phyloP scores from a whole-genome alignment of 2,888 invertebrate genomes.

The Octonoba sinensis region DNA sequence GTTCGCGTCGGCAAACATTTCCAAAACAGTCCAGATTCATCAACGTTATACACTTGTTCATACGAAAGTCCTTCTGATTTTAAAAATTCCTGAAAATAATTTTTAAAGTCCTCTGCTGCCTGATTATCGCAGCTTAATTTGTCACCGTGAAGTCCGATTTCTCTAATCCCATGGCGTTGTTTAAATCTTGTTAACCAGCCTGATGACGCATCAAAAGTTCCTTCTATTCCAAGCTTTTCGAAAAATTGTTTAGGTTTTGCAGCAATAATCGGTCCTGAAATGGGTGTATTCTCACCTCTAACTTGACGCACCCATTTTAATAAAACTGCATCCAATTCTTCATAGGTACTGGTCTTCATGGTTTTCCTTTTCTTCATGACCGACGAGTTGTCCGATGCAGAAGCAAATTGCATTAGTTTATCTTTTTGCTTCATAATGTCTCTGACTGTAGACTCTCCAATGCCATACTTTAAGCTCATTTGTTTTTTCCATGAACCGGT shows the following conservation, averaged over 20 bases:
- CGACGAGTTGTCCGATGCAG: too few species aligned
- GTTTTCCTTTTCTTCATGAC: too few species aligned
- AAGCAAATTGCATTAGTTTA: neutral
- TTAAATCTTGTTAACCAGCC: constrained; percentile 23
- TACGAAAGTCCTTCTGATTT: too few species aligned
- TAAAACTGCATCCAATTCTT: neutral
- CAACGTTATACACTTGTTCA: constrained; percentile 41
- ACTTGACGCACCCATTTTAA: constrained; percentile 7
- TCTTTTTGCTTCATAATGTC: constrained; percentile 1
- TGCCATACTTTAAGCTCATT: constrained; percentile 9
- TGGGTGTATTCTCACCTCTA: too few species aligned
- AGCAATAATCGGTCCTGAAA: neutral
- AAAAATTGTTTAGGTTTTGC: constrained; percentile 16
- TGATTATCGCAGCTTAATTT: neutral
- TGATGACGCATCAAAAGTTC: constrained; percentile 5
- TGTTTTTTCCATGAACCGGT: neutral
- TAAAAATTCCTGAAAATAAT: constrained; percentile 25
- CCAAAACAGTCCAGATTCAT: constrained; percentile 36
- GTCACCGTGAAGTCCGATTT: constrained; percentile 27
- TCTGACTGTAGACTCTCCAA: neutral
- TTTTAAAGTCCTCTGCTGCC: constrained; percentile 29
- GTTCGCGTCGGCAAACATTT: constrained; percentile 34
- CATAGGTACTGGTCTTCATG: too few species aligned
- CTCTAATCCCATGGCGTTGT: neutral
- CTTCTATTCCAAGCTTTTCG: constrained; percentile 1